phyloP scores from a whole-genome alignment of 2,797 vertebrate genomes.

The Sebastolobus alascanus region DNA sequence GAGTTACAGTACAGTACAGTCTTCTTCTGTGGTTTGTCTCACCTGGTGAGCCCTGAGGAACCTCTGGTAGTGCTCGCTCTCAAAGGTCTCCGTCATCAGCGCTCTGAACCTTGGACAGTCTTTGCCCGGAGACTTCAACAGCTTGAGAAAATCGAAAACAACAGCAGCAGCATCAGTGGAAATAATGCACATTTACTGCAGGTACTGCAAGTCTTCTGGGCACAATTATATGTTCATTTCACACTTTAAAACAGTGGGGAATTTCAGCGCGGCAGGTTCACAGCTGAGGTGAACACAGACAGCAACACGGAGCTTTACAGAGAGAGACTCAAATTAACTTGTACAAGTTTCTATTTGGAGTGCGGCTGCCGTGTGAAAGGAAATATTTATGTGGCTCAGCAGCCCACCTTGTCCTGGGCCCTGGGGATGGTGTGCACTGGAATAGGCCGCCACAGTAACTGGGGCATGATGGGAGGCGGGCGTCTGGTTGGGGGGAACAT shows the following conservation, averaged over 20 bases:
- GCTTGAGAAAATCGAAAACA: slow-evolving; percentile 73
- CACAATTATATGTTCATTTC: slow-evolving; percentile 53
- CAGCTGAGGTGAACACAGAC: slow-evolving; percentile 33
- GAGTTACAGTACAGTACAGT: neutral
- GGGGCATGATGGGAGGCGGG: slow-evolving; percentile 80
- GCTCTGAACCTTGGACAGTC: slow-evolving; percentile 85
- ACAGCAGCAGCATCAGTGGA: slow-evolving; percentile 29
- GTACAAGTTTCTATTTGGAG: slow-evolving; percentile 33
- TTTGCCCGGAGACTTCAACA: slow-evolving; percentile 86
- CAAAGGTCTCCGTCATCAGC: slow-evolving; percentile 86
- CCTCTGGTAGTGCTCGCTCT: slow-evolving; percentile 82
- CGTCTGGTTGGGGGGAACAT: slow-evolving; percentile 83
- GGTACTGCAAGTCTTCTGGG: slow-evolving; percentile 41
- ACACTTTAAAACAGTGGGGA: slow-evolving; percentile 44
- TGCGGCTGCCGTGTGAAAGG: slow-evolving; percentile 36
- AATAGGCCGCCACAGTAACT: slow-evolving; percentile 86
- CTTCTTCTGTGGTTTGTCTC: slow-evolving; percentile 21
- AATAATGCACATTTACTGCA: slow-evolving; percentile 30
- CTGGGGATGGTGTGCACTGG: slow-evolving; percentile 88
- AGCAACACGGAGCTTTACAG: slow-evolving; percentile 9
- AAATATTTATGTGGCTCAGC: slow-evolving; percentile 61
- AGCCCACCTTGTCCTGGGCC: slow-evolving; percentile 88
- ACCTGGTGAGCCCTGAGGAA: slow-evolving; percentile 86
- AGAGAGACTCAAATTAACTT: slow-evolving; percentile 27
- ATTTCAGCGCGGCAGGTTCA: slow-evolving; percentile 5